Conservation (phyloP, 2,113 vertebrate genomes). For the Gnathonemus echidnorhynchus region DNA sequence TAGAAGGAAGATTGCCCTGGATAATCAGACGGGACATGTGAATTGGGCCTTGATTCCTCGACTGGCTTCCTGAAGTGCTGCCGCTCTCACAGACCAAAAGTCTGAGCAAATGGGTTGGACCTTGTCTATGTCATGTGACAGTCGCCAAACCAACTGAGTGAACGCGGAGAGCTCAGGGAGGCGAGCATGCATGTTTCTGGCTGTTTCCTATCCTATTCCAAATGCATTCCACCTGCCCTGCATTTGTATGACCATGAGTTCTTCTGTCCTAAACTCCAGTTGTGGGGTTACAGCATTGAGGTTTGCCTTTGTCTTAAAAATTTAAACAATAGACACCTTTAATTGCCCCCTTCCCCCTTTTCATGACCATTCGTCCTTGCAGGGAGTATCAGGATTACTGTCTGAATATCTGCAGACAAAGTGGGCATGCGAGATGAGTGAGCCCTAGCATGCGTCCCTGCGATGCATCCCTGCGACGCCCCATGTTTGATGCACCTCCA, state of each 20-base stretch:
- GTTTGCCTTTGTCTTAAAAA: background rate
- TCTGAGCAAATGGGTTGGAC: background rate
- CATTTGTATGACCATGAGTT: background rate
- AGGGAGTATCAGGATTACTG: background rate
- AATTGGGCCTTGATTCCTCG: background rate
- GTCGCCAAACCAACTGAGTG: background rate
- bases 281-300: background rate
- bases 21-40: background rate
- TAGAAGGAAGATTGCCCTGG: background rate
- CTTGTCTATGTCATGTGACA: background rate
- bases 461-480: background rate
- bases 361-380: conserved; percentile 4
- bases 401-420: conserved; percentile 11
- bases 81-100: background rate
- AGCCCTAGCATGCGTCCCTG: background rate
- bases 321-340: background rate
- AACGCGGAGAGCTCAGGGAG: background rate
- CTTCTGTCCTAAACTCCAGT: background rate
- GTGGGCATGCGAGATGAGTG: background rate
- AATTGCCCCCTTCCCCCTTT: background rate
- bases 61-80: background rate
- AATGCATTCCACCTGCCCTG: background rate
- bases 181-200: background rate
- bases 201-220: too few species aligned
- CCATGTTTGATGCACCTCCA: background rate